Percentiles rank a stretch among this genome's conserved stretches.
Conservation (phyloP, 1,140 invertebrate species). For the Coenobita brevimanus region DNA sequence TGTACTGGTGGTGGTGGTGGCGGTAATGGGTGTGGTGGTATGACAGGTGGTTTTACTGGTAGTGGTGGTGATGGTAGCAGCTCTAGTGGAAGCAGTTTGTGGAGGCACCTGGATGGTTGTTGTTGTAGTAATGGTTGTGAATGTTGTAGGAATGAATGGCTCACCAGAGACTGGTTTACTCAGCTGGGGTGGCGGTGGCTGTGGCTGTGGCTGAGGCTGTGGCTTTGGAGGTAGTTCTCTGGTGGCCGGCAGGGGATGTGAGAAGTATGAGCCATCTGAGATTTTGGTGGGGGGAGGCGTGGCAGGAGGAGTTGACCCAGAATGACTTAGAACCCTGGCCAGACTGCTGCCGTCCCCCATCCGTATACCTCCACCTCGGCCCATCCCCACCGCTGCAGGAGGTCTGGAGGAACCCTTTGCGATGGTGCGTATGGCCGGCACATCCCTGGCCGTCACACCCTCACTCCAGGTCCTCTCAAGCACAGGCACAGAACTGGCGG, state of each 20-base stretch:
- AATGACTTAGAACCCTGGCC: slow-evolving; percentile 32
- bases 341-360: slow-evolving; percentile 20
- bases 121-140: not conserved
- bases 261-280: slow-evolving; percentile 46
- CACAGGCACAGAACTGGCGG: not conserved
- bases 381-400: not conserved
- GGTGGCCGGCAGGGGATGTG: slow-evolving; percentile 7
- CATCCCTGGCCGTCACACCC: not conserved
- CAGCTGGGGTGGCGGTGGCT: not conserved
- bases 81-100: not conserved
- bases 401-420: not conserved
- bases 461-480: slow-evolving; percentile 12
- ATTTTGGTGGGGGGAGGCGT: slow-evolving; percentile 49
- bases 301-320: slow-evolving; percentile 42
- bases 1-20: not conserved
- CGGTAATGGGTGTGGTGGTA: not conserved
- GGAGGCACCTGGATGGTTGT: not conserved
- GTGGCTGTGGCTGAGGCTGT: slow-evolving; percentile 17
- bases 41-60: not conserved
- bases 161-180: not conserved
- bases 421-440: not conserved
- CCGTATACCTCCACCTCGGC: not conserved
- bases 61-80: not conserved
- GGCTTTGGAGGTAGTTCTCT: slow-evolving; percentile 11
- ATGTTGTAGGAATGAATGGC: not conserved